These are phyloP conservation scores for Galerucella nymphaeae DNA, from an alignment of 2,888 invertebrate genomes.

Conservation along the genomic window DNA sequence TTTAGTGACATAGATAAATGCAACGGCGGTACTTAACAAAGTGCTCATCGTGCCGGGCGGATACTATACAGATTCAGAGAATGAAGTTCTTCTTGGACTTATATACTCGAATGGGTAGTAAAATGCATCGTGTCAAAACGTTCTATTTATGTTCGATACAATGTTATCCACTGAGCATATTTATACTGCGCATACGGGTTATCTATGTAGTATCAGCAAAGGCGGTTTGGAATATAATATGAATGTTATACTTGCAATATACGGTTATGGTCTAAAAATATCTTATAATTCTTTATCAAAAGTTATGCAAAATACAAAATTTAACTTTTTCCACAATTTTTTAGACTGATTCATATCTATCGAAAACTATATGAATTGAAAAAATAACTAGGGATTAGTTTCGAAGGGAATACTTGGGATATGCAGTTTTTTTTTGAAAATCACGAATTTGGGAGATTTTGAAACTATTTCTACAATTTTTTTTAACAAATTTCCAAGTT, in stretches of 20 bases:
- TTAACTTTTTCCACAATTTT: no score
- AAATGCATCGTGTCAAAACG: neutral
- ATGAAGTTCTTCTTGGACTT: neutral
- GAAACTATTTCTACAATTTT: no score
- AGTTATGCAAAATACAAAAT: no score
- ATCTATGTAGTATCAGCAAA: neutral
- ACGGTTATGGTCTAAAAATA: no score
- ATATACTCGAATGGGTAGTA: neutral
- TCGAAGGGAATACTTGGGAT: no score
- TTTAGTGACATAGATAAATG: conserved; percentile 21
- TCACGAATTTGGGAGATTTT: no score
- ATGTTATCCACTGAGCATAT: neutral
- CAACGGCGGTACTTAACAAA: conserved; percentile 17
- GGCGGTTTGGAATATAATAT: neutral
- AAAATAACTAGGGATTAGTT: no score
- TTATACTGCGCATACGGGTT: neutral
- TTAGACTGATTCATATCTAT: no score
- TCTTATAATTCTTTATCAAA: no score
- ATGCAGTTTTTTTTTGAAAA: no score
- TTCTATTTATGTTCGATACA: conserved; percentile 3
- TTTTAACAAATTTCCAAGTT: no score
- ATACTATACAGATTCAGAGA: neutral
- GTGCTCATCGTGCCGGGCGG: neutral
- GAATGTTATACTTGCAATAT: neutral
- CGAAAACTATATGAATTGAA: no score